A percentile compares a stretch with the other conserved stretches of the same genome.
Evolutionary conservation across 2,888 invertebrate genomes (phyloP).

Genomic region (Drosophila acutilabella): DNA sequence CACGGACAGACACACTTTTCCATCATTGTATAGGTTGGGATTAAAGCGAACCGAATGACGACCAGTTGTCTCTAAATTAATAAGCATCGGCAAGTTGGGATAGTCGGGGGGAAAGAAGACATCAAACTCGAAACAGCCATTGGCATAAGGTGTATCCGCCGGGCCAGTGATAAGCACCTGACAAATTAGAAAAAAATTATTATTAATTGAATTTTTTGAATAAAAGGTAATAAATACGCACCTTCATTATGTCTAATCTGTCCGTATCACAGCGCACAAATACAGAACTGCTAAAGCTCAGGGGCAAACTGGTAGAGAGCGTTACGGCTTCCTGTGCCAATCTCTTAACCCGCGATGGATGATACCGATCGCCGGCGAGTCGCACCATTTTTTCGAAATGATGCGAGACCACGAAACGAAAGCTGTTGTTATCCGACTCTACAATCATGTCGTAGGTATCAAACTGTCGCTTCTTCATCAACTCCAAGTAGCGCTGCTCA

Average conservation of each 20-base stretch:
- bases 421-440: slow-evolving; percentile 90
- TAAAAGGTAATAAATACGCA: slow-evolving; percentile 66
- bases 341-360: slow-evolving; percentile 94
- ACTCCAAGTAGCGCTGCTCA: slow-evolving; percentile 92
- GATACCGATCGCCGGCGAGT: slow-evolving; percentile 93
- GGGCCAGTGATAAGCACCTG: slow-evolving; percentile 96
- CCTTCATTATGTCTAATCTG: slow-evolving; percentile 97
- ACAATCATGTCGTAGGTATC: slow-evolving; percentile 97
- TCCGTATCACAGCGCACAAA: slow-evolving; percentile 98
- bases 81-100: slow-evolving; percentile 94
- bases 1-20: slow-evolving; percentile 97
- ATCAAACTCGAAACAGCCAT: slow-evolving; percentile 96
- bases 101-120: slow-evolving; percentile 95
- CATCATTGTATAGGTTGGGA: slow-evolving; percentile 97
- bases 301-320: slow-evolving; percentile 94
- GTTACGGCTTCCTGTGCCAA: slow-evolving; percentile 98
- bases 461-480: slow-evolving; percentile 96
- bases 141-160: slow-evolving; percentile 95
- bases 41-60: slow-evolving; percentile 95
- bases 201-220: neutral
- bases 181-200: slow-evolving; percentile 21
- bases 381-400: slow-evolving; percentile 95
- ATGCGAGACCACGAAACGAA: slow-evolving; percentile 94
- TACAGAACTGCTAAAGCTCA: slow-evolving; percentile 96
- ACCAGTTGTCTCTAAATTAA: slow-evolving; percentile 95